phyloP scores from a whole-genome alignment of 2,113 vertebrate genomes.

The Hydropotes inermis region DNA sequence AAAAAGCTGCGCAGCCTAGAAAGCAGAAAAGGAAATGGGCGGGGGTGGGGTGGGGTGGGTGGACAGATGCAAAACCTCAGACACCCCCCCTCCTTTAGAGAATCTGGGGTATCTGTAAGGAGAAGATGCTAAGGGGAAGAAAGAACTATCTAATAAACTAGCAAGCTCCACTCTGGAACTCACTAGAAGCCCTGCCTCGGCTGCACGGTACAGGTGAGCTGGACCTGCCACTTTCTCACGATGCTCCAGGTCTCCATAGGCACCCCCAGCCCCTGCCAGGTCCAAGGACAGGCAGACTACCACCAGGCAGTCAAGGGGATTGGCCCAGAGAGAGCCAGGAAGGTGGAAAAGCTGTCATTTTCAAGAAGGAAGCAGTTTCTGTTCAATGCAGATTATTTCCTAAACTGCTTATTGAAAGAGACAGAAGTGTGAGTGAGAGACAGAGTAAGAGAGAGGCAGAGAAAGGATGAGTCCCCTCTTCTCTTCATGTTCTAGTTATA shows the following conservation, averaged over 20 bases:
- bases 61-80: background rate
- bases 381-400: constrained; percentile 54
- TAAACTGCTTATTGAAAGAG: constrained; percentile 64
- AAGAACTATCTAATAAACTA: background rate
- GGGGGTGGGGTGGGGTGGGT: background rate
- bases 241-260: background rate
- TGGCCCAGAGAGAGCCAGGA: background rate
- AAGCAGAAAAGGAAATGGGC: background rate
- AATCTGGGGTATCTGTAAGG: background rate
- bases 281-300: background rate
- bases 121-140: background rate
- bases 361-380: constrained; percentile 47
- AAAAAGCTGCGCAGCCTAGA: constrained; percentile 36
- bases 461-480: background rate
- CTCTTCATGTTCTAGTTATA: constrained; percentile 10
- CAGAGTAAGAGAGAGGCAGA: background rate
- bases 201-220: background rate
- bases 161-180: background rate
- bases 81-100: background rate
- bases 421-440: constrained; percentile 8
- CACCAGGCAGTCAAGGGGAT: background rate
- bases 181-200: background rate
- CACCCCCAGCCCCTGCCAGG: background rate
- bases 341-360: background rate
- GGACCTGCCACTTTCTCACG: background rate